A percentile compares a stretch with the other conserved stretches of the same genome.
Evolutionary conservation across 2,888 invertebrate genomes (phyloP).

Genomic region (Drosophila lacicola): DNA sequence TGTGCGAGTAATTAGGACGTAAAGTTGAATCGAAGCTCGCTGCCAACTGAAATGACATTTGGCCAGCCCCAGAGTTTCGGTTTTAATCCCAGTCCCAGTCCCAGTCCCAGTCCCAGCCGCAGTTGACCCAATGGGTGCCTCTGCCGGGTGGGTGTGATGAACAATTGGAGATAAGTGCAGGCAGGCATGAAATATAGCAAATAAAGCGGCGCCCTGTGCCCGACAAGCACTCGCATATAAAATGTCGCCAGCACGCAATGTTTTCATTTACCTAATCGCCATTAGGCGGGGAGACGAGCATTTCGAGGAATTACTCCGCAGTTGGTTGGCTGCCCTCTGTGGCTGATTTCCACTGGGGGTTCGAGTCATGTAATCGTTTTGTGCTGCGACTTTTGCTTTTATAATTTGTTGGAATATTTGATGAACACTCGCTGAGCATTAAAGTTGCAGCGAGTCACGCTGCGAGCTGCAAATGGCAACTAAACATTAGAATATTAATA

Average conservation of each 20-base stretch:
- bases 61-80: conserved; percentile 27
- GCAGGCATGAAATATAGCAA: conserved; percentile 80
- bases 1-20: conserved; percentile 76
- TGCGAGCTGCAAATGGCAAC: neutral
- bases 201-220: conserved; percentile 54
- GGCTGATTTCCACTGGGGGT: conserved; percentile 48
- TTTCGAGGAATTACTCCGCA: conserved; percentile 46
- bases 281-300: conserved; percentile 57
- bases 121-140: conserved; percentile 13
- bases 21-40: conserved; percentile 71
- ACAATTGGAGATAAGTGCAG: conserved; percentile 79
- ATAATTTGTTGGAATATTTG: conserved; percentile 64
- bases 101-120: neutral
- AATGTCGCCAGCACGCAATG: conserved; percentile 78
- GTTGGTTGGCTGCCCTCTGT: conserved; percentile 8
- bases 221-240: conserved; percentile 50
- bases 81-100: neutral
- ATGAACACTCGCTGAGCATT: conserved; percentile 37
- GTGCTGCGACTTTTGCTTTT: conserved; percentile 56
- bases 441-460: neutral
- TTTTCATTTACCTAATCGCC: conserved; percentile 80
- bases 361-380: conserved; percentile 70
- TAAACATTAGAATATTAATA: conserved; percentile 1
- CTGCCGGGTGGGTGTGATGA: conserved; percentile 54
- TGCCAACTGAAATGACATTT: conserved; percentile 70